Base-by-base conservation (phyloP, 2,797 vertebrate genomes). In the Mus caroli region DNA sequence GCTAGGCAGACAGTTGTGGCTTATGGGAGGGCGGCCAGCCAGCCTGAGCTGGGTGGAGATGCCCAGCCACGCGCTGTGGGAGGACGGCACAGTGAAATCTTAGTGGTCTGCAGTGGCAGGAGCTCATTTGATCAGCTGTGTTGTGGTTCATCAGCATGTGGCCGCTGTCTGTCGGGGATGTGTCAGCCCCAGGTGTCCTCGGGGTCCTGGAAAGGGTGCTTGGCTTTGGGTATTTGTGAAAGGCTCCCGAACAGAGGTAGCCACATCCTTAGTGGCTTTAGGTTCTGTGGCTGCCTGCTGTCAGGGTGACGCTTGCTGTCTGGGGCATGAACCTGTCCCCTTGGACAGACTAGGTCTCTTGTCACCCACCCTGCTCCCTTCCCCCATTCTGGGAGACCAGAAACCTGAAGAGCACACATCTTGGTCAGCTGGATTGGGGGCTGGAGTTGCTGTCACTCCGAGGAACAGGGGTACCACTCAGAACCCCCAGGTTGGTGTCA, bases 1-100 rank as follows among this genome's bases (percentile, higher is more conserved):
- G 87, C 76, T 2, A 34, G 58, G 83, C 95, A 94, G 95, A 97
- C 96, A 46, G 95, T 80, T 54, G 7, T 75, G 80, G 85, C 96
- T 71, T 96, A 79, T 56, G 0, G 40, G 64, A 96, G 83, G 96
- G 95, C 28, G 0, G 86, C 86, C 40, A 95, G n/a, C 91, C 46
- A 67, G 92, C 92, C 94, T 95, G 40, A 71, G 71, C 83, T 0
- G 20, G 88, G 71, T 1, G 58, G n/a, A 64, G 84, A 2, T 75
- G 56, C 56, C 15, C 24, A 37, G 43, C 7, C 0, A 6, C 24
- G 40, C 3, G 0, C 20, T n/a, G 46, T 9, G 17, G 67, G 75
- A 15, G 90, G 75, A 13, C 0, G 24, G 52, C 69, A 22, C 37
- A 75, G 67, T 89, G 58, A 31, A 6, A 43, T 34, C 73, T 77